Base-by-base conservation (phyloP, 2,113 vertebrate genomes). In the Tylochromis polylepis region DNA sequence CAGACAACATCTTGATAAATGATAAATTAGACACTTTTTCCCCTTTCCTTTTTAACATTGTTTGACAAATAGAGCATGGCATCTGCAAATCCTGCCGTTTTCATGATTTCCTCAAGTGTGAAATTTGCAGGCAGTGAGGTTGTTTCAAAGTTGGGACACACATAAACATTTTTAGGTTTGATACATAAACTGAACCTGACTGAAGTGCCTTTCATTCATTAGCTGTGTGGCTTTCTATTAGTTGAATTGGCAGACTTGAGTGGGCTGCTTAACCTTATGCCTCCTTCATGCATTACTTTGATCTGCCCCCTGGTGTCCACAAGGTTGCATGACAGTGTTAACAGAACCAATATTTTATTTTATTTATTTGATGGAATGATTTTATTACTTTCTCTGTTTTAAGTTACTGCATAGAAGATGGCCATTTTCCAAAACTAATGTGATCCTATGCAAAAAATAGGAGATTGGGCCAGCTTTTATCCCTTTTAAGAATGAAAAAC, bases 281-380 rank as follows among this genome's bases (percentile, higher is more conserved):
- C 16, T 77, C 43, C 10, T 43, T 80, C 82, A 27, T 59, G 46
- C 5, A 20, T 41, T 36, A 9, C 41, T 79, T 43, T 15, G 4
- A 15, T 56, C 79, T 83, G 88, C 81, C 83, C 58, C 24, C 84
- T 82, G 46, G 82, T 85, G 86, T 82, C 55, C 59, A 82, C 27
- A 1, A 79, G 5, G 31, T 55, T 15, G 1, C 12, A 55, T 31
- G 14, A 12, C 46, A 5, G 16, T 5, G 27, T 77, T 51, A 51
- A 51, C 46, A 12, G 46, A 77, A 6, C 18, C 46, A 77, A 53
- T 31, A 20, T 29, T 29, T 27, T 11, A 10, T 49, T 70, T 72
- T 72, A 9, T 72, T 46, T 72, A 18, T 72, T 72, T 24, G 65
- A 24, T 46, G 14, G n/a, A 43, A 24, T 43, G 1, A 46, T 18